These are phyloP conservation scores for Coronaproctus castanopsis DNA, from an alignment of 2,888 invertebrate genomes.

Conservation along the genomic window DNA sequence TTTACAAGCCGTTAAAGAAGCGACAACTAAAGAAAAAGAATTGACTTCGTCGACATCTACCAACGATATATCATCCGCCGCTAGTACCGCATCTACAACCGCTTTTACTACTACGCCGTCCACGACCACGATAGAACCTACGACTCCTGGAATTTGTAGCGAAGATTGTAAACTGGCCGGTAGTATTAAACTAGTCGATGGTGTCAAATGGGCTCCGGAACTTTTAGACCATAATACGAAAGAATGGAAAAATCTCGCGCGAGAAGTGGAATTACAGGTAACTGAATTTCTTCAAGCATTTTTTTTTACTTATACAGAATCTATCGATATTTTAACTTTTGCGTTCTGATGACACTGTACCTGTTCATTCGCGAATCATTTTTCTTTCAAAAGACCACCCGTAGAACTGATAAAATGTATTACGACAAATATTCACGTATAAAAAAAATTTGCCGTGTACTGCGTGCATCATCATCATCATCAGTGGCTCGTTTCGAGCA, in stretches of 20 bases:
- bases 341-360: too few species aligned
- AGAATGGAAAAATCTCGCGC: conserved; percentile 66
- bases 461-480: too few species aligned
- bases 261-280: conserved; percentile 62
- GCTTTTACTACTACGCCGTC: conserved; percentile 48
- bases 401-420: too few species aligned
- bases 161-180: conserved; percentile 67
- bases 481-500: too few species aligned
- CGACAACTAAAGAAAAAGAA: conserved; percentile 37
- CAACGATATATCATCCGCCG: conserved; percentile 29
- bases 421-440: too few species aligned
- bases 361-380: too few species aligned
- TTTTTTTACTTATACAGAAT: background rate
- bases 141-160: conserved; percentile 57
- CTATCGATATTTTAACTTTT: too few species aligned
- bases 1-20: conserved; percentile 34
- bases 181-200: conserved; percentile 63
- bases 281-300: conserved; percentile 13
- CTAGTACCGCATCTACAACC: conserved; percentile 29
- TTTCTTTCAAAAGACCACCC: too few species aligned
- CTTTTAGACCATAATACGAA: conserved; percentile 64
- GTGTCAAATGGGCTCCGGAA: conserved; percentile 66
- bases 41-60: conserved; percentile 33
- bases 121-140: conserved; percentile 45
- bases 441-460: too few species aligned